These are phyloP conservation scores for Drosophila tripunctata DNA, from an alignment of 2,888 invertebrate species.

Conservation along the genomic window DNA sequence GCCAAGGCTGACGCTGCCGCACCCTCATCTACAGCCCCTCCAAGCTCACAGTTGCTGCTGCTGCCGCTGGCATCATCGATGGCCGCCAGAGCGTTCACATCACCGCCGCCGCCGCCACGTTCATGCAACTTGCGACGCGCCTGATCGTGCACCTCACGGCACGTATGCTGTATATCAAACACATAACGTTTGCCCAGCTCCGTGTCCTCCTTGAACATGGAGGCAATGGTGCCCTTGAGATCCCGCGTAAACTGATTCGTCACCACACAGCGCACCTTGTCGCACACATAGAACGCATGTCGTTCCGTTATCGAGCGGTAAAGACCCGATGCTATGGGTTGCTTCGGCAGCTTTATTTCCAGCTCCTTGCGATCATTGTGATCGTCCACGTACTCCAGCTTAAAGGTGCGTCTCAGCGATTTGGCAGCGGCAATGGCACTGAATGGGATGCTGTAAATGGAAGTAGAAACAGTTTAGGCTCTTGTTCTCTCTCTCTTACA, in stretches of 20 bases:
- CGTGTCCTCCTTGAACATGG: conserved; percentile 95
- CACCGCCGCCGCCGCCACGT: conserved; percentile 84
- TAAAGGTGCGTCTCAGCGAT: conserved; percentile 90
- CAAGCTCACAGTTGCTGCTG: conserved; percentile 23
- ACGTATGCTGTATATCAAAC: conserved; percentile 94
- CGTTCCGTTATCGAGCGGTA: conserved; percentile 95
- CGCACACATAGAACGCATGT: conserved; percentile 96
- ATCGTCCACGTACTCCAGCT: conserved; percentile 90
- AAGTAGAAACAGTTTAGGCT: no score
- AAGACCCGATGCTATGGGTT: conserved; percentile 91
- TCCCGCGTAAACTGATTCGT: conserved; percentile 95
- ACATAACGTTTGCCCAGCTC: conserved; percentile 94
- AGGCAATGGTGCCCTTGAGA: conserved; percentile 94
- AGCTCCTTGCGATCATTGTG: conserved; percentile 88
- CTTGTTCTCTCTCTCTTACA: no score
- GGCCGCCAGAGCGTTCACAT: conserved; percentile 57
- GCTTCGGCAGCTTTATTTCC: conserved; percentile 92
- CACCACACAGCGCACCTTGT: conserved; percentile 94
- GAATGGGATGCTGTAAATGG: conserved; percentile 89
- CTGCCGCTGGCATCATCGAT: conserved; percentile 40
- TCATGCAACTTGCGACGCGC: conserved; percentile 90
- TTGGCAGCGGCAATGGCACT: conserved; percentile 92
- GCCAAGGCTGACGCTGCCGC: not conserved
- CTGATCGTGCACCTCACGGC: conserved; percentile 95
- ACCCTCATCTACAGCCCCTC: not conserved